Conservation (phyloP, 2,113 vertebrate genomes). For the Henicopernis longicauda region DNA sequence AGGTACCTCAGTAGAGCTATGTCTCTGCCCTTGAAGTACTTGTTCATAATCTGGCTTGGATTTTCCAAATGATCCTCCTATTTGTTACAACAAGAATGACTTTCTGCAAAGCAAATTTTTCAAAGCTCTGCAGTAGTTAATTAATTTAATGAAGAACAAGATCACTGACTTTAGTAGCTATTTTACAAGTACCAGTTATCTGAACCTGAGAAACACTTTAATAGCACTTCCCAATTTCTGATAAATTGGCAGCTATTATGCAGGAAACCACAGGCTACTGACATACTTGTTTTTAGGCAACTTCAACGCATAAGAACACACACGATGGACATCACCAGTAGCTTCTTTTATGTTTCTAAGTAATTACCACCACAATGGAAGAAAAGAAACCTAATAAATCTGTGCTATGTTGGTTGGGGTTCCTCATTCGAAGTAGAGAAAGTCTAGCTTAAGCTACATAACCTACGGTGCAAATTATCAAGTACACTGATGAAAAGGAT, state of each 20-base stretch:
- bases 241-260: not conserved
- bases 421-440: not conserved
- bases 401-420: accelerated
- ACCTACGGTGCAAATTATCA: accelerated
- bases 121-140: not conserved
- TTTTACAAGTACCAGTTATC: not conserved
- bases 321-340: not conserved
- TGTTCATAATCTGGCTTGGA: not conserved
- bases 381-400: not conserved
- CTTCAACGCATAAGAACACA: not conserved
- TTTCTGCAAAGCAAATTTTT: not conserved
- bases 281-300: not conserved
- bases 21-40: not conserved
- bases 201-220: not conserved
- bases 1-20: not conserved
- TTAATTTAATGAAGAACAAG: not conserved
- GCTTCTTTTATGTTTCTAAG: not conserved
- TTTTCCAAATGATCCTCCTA: not conserved
- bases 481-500: not conserved
- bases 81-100: not conserved
- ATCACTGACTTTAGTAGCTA: not conserved
- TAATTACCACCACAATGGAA: not conserved
- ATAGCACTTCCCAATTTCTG: not conserved
- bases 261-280: not conserved
- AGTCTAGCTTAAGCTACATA: not conserved